Base-by-base conservation (phyloP, 2,888 invertebrate genomes). In the Homarus gammarus region DNA sequence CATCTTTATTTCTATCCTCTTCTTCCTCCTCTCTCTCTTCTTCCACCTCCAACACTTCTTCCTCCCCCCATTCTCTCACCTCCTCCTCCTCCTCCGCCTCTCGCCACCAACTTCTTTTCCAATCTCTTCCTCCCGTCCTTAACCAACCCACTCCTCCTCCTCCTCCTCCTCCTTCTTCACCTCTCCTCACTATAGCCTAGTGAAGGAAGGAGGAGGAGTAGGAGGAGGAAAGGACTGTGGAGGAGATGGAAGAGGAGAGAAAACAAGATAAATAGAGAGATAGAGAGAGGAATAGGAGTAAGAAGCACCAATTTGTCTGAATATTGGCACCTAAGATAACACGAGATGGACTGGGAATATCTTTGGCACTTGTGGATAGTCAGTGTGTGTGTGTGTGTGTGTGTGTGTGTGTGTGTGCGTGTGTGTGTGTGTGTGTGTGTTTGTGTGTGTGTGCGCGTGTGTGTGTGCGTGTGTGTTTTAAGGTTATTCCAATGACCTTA, bases 281-380 rank as follows among this genome's bases (percentile, higher is more conserved):
- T 44, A 49, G 56, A n/a, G 73, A 36, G 36, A 38, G 68, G 27
- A 3, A 44, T 68, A 40, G 38, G 36, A 22, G 33, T 31, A n/a
- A 56, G 75, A 75, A 61, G 22, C 75, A 84, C 33, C 75, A 84
- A 84, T 84, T 84, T 84, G 84, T 75, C 84, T 75, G 84, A 75
- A 84, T 84, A 84, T 84, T 84, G 73, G 61, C 75, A 75, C 75
- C 40, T 38, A n/a, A 38, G 36, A 81, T 31, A 81, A 12, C 27
- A 31, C 38, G 38, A n/a, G 40, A 81, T 22, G 40, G 38, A 61
- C 18, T 38, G 64, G 22, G 40, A 64, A 27, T 56, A 81, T 56
- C 64, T 81, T 40, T 81, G 81, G 81, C 81, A 81, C 81, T 81
- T 56, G 36, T 61, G 64, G 64, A 56, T 64, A 64, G 38, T 64